Evolutionary conservation across 2,888 invertebrate genomes (phyloP).

Genomic region (Crocallis elinguaria): DNA sequence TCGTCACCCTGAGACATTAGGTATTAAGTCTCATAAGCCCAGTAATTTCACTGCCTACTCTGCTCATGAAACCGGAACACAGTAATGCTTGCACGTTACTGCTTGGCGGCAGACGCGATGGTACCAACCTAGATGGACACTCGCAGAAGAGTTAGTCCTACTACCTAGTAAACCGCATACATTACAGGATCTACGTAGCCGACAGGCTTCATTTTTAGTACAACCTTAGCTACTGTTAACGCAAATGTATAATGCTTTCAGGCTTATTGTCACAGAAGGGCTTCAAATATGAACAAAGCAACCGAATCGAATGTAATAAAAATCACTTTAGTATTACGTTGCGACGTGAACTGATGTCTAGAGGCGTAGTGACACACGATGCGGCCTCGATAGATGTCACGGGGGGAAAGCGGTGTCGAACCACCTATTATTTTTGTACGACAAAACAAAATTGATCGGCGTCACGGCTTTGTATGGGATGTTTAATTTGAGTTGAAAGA

Average conservation of each 20-base stretch:
- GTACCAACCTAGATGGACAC: no score
- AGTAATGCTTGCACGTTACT: no score
- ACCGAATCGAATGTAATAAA: conserved; percentile 83
- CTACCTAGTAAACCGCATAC: no score
- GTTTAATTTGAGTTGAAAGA: conserved; percentile 21
- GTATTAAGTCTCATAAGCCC: no score
- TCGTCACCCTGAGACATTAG: no score
- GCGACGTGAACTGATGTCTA: conserved; percentile 80
- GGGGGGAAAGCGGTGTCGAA: conserved; percentile 71
- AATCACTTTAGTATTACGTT: conserved; percentile 80
- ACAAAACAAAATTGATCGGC: conserved; percentile 75
- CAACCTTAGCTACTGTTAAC: conserved; percentile 16
- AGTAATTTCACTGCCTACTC: no score
- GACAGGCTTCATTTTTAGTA: no score
- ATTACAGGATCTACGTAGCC: no score
- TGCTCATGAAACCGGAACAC: no score
- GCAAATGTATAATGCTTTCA: conserved; percentile 20
- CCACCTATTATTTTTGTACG: conserved; percentile 78
- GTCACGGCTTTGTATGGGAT: conserved; percentile 38
- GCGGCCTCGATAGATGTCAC: conserved; percentile 77
- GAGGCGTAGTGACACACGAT: conserved; percentile 79
- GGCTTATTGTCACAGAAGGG: conserved; percentile 61
- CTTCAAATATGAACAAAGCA: conserved; percentile 77
- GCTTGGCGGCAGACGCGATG: no score
- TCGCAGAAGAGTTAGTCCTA: no score